These are phyloP conservation scores for Corythaeola cristata DNA, from an alignment of 2,113 vertebrate genomes.

Conservation along the genomic window DNA sequence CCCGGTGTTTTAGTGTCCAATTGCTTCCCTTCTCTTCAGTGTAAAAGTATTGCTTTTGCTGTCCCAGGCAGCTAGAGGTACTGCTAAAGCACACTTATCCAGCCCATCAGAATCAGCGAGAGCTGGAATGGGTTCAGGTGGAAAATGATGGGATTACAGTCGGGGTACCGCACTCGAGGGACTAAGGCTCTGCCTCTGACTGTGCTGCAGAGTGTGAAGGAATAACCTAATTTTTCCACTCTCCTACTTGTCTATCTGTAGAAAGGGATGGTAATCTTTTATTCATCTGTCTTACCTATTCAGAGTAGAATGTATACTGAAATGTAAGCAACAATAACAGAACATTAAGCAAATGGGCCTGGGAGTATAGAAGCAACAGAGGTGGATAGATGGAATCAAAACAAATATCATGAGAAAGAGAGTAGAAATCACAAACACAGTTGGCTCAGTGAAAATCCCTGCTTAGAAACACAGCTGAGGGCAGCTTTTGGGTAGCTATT, in stretches of 20 bases:
- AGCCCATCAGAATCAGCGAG: neutral
- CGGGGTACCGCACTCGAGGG: neutral
- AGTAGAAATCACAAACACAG: neutral
- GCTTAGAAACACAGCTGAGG: neutral
- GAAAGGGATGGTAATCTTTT: neutral
- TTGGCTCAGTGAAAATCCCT: neutral
- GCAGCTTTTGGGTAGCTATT: neutral
- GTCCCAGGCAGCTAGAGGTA: neutral
- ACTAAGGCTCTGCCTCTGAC: neutral
- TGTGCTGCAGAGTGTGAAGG: neutral
- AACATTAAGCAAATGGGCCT: neutral
- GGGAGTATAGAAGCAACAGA: neutral
- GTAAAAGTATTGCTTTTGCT: neutral
- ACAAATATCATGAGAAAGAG: neutral
- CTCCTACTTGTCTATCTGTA: neutral
- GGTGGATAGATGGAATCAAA: neutral
- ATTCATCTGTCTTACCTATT: neutral
- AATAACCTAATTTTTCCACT: neutral
- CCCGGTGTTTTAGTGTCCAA: neutral
- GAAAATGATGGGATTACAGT: neutral
- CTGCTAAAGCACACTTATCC: neutral
- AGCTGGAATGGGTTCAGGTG: neutral
- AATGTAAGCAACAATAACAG: neutral
- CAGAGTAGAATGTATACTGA: neutral
- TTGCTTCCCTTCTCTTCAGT: neutral